Evolutionary conservation across 2,888 invertebrate genomes (phyloP).

Genomic region (Metellina segmentata): DNA sequence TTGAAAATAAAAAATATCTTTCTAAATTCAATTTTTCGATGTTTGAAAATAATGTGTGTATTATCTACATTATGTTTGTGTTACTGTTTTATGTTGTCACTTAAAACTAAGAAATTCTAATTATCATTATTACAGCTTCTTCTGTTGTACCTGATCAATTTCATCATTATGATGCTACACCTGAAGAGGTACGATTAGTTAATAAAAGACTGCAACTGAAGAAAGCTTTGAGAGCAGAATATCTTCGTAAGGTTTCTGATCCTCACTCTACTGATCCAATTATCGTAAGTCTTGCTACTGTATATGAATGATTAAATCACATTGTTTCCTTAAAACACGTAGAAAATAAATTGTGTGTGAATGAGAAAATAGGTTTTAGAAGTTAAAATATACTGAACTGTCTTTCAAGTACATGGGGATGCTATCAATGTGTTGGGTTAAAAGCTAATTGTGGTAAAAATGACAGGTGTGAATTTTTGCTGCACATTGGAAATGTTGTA

Average conservation of each 20-base stretch:
- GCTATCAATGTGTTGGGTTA: neutral
- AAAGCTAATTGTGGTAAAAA: neutral
- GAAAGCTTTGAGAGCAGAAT: constrained; percentile 59
- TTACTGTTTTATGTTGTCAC: no score
- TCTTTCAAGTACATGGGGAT: neutral
- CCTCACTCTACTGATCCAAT: constrained; percentile 63
- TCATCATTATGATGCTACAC: constrained; percentile 85
- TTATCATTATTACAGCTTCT: no score
- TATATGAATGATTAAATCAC: no score
- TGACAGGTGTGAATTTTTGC: neutral
- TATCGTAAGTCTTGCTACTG: constrained; percentile 46
- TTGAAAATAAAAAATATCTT: no score
- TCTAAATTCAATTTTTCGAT: no score
- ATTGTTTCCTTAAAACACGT: neutral
- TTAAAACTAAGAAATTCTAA: no score
- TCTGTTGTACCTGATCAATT: constrained; percentile 95
- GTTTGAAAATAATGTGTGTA: no score
- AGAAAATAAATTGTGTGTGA: no score
- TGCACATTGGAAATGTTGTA: no score
- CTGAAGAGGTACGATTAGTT: constrained; percentile 56
- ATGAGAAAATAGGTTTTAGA: neutral
- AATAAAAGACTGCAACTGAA: constrained; percentile 51
- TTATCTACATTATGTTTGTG: no score
- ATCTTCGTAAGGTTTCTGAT: constrained; percentile 61
- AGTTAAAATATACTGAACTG: neutral